Conservation (phyloP, 2,797 vertebrate species). For the Clarias pachynema region DNA sequence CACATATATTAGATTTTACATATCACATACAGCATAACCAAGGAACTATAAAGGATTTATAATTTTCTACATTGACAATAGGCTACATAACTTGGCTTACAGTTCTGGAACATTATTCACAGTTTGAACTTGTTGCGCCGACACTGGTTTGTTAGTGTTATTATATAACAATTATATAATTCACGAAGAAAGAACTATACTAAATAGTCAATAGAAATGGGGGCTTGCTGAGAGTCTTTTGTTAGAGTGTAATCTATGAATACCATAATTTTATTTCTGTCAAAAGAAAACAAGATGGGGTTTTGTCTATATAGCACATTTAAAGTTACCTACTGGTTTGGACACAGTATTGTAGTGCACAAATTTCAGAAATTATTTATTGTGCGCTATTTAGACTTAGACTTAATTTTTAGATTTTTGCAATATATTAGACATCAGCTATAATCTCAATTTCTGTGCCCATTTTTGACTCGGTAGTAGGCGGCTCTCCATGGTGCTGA, state of each 20-base stretch:
- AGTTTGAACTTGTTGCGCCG: not conserved
- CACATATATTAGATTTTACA: not conserved
- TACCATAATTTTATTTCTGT: not conserved
- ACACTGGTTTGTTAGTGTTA: not conserved
- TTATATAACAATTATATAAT: not conserved
- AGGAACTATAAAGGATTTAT: not conserved
- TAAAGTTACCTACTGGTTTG: not conserved
- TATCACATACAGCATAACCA: not conserved
- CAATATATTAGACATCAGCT: not conserved
- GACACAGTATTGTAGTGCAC: not conserved
- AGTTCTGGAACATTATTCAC: not conserved
- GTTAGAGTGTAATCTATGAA: not conserved
- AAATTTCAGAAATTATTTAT: not conserved
- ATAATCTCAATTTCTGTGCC: slow-evolving; percentile 1
- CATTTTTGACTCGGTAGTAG: slow-evolving; percentile 3
- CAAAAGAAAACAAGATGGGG: not conserved
- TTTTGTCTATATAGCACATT: not conserved
- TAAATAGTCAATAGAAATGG: not conserved
- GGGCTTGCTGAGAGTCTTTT: not conserved
- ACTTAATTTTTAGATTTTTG: not conserved
- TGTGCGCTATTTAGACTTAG: not conserved
- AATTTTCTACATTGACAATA: not conserved
- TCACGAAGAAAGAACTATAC: not conserved
- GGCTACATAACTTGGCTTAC: not conserved
- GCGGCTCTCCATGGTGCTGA: slow-evolving; percentile 76